Percentiles rank a stretch among this genome's conserved stretches.
These are phyloP conservation scores for Arbacia lixula DNA, from an alignment of 53 echinoderm and acorn worm genomes.

Conservation along the genomic window DNA sequence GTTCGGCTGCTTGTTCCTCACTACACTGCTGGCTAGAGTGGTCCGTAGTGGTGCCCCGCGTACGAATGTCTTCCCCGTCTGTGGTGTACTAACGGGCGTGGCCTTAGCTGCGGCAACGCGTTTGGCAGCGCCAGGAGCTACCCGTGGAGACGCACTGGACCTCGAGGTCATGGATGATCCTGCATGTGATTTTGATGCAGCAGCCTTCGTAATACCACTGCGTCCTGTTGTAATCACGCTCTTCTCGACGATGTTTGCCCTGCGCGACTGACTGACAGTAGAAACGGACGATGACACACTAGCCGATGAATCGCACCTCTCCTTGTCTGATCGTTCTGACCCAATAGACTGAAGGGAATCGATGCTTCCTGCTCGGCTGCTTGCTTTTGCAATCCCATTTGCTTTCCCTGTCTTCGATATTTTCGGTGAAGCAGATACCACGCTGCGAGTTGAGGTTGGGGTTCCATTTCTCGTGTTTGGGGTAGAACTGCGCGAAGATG, in stretches of 20 bases:
- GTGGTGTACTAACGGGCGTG: constrained; percentile 1
- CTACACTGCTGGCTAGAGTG: constrained; percentile 47
- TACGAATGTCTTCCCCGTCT: constrained; percentile 37
- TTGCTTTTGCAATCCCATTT: neutral
- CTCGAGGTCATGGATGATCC: neutral
- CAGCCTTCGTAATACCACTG: neutral
- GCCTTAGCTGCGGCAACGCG: constrained; percentile 20
- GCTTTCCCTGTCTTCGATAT: neutral
- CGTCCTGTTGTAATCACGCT: neutral
- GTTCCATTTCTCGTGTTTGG: constrained; percentile 5
- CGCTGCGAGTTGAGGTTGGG: constrained; percentile 59
- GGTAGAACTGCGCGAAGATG: constrained; percentile 10
- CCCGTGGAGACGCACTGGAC: constrained; percentile 20
- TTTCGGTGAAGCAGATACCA: constrained; percentile 49
- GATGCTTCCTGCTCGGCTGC: constrained; percentile 36
- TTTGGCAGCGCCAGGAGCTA: constrained; percentile 3
- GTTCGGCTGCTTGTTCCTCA: constrained; percentile 2
- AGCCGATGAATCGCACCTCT: constrained; percentile 48
- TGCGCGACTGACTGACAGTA: constrained; percentile 11
- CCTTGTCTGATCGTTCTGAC: neutral
- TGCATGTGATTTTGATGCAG: neutral
- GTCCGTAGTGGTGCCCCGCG: constrained; percentile 56
- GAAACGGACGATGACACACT: constrained; percentile 60
- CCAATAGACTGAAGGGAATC: constrained; percentile 30
- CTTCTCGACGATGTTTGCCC: neutral